A percentile compares a stretch with the other conserved stretches of the same genome.
Evolutionary conservation across 2,888 invertebrate genomes (phyloP).

Genomic region (Dyspetes luteomarginatus): DNA sequence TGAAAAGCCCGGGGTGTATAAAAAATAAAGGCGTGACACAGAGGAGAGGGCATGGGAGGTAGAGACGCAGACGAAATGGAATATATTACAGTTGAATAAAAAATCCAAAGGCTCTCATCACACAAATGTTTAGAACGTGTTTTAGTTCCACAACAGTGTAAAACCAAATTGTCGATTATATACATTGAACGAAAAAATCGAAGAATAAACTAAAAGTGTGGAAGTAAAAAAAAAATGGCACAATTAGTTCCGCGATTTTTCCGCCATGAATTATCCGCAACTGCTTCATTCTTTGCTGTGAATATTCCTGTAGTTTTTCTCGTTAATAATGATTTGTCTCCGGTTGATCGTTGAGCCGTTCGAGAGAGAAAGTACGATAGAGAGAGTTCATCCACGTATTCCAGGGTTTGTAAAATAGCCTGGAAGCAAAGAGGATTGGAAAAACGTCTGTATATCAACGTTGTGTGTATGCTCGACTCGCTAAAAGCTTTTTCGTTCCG

Average conservation of each 20-base stretch:
- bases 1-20: background rate
- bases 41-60: background rate
- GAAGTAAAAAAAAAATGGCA: background rate
- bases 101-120: background rate
- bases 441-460: conserved; percentile 33
- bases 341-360: background rate
- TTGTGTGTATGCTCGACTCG: background rate
- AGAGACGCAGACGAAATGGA: conserved; percentile 42
- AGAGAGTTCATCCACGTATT: background rate
- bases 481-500: conserved; percentile 39
- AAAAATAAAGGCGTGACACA: conserved; percentile 32
- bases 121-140: background rate
- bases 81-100: conserved; percentile 29
- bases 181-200: no score
- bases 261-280: conserved; percentile 13
- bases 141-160: background rate
- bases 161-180: conserved; percentile 17
- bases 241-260: no score
- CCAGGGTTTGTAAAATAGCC: background rate
- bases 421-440: conserved; percentile 42
- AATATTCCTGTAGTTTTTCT: no score
- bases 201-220: no score
- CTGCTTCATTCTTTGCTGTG: background rate
- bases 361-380: background rate
- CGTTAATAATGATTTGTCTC: conserved; percentile 43